These are phyloP conservation scores for Aphodius granarius DNA, from an alignment of 2,888 invertebrate species.

Conservation along the genomic window DNA sequence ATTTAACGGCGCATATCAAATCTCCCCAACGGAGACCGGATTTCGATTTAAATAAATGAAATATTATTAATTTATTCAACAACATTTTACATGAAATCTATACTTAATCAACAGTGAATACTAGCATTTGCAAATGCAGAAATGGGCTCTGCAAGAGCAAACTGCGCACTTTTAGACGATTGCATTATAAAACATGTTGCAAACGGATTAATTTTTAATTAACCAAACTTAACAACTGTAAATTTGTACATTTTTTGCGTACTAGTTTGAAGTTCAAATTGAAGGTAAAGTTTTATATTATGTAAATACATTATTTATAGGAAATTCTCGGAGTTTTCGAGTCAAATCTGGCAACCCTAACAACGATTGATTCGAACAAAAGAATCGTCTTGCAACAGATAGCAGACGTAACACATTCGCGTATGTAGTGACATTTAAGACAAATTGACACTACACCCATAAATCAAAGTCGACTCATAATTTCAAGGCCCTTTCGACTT, in stretches of 20 bases:
- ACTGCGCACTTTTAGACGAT: no score
- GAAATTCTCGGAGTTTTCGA: neutral
- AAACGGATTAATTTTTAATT: no score
- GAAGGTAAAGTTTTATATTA: neutral
- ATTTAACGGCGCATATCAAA: no score
- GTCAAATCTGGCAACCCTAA: neutral
- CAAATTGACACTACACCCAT: neutral
- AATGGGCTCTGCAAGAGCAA: no score
- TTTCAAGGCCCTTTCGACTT: neutral
- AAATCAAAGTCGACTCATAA: neutral
- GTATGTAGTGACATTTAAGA: neutral
- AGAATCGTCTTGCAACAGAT: neutral
- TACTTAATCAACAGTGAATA: no score
- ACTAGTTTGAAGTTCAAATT: neutral
- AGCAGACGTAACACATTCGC: neutral
- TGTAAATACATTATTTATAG: no score
- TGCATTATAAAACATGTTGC: no score
- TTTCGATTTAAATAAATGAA: neutral
- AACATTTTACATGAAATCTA: no score
- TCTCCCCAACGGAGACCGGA: no score
- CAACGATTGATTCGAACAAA: neutral
- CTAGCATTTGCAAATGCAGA: no score
- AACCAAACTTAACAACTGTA: no score
- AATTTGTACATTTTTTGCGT: no score
- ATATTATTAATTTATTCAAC: neutral